Evolutionary conservation across 1,140 invertebrate genomes (phyloP), one percentile per base, ranked within the genome.

Genomic region (Ylistrum balloti): DNA sequence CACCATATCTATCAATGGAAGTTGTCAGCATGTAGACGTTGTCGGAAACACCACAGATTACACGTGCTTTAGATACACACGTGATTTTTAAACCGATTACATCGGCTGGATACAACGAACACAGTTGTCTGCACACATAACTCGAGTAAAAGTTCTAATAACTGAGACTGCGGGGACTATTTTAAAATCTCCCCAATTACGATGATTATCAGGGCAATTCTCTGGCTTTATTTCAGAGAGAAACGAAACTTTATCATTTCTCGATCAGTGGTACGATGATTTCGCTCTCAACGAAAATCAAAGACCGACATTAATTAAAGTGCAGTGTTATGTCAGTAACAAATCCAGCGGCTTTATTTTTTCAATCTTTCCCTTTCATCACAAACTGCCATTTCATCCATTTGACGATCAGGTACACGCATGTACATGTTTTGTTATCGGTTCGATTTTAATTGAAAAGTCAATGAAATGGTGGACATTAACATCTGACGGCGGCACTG

Each of bases 301-400:
- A 74, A 74, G 56, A n/a, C 22, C n/a, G 56, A 74, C 22, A 28
- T 74, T 74, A 74, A 74, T 74, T 74, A 74, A n/a, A 74, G 56
- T 74, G 56, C 56, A 74, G 56, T 74, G 5, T 74, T n/a, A n/a
- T 74, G 56, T 74, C 17, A 28, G 41, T 45, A 13, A 15, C 17
- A 17, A 45, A 1, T 45, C 1, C n/a, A 17, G 41, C 10, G 41
- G 56, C 22, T n/a, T n/a, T 28, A n/a, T 7, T 74, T 74, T 74
- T 74, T 7, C 56, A 74, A 74, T 74, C 56, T 28, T 74, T 74
- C 56, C 56, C 56, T 74, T 74, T 74, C 56, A 74, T 74, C 56
- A 28, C 56, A 9, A 28, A 74, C 11, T 28, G 22, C 56, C 3
- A 74, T 74, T 17, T 74, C 56, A 74, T 74, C 56, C 22, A 74